Base-by-base conservation (phyloP, 2,797 vertebrate species). In the Sciaenops ocellatus region DNA sequence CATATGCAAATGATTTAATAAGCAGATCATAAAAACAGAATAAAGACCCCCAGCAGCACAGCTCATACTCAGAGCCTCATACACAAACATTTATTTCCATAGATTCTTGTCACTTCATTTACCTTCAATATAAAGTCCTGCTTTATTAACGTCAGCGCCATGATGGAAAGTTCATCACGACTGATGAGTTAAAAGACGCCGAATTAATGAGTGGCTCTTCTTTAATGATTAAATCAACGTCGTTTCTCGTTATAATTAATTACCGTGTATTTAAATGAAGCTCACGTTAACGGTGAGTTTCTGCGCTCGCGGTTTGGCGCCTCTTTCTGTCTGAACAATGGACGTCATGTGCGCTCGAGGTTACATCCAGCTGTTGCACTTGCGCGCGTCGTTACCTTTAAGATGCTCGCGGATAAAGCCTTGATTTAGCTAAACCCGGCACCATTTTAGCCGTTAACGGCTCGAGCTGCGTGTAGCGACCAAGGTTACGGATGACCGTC, bases 321-420 rank as follows among this genome's bases (percentile, higher is more conserved):
- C 71, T 5, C 20, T 3, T 6, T 12, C 47, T 5, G 30, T 46
- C 28, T 28, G 22, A 8, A 8, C 41, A 28, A 22, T 7, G 38
- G 38, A 63, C 72, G 70, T 83, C 84, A 78, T 59, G 71, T 46
- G 64, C 6, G 3, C 34, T 8, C 1, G 70, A 47, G 70, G 56
- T 71, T 20, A 11, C 12, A 50, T 90, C 87, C 89, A 91, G 92
- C 88, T 91, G 91, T 86, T 91, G 90, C 90, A 84, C 81, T 84
- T 90, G 90, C 90, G 85, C 91, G 90, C 79, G 55, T 86, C 89
- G 89, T 92, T 89, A 87, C 92, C 92, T 93, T 93, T 94, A 93
- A 94, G 92, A 92, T 84, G 87, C 84, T 78, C 24, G 44, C 26
- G 85, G 83, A 85, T 80, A 79, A 87, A 80, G 82, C 80, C 67